A percentile compares a stretch with the other conserved stretches of the same genome.
Conservation (phyloP, 2,113 vertebrate species). For the Eonycteris spelaea region DNA sequence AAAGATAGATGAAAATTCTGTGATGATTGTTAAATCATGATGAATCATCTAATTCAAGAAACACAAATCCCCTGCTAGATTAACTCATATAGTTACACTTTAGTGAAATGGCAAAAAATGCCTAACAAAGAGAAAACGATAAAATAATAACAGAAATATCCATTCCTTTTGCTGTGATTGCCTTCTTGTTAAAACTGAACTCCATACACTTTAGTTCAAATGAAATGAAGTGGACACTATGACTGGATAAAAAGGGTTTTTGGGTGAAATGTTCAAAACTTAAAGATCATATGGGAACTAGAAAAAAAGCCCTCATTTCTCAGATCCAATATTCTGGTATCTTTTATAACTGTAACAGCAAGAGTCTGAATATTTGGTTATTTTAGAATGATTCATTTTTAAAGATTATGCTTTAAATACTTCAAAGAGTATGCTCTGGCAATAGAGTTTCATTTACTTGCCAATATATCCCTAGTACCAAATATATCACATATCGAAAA, state of each 20-base stretch:
- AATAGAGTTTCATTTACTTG: slow-evolving; percentile 27
- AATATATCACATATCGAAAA: neutral
- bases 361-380: neutral
- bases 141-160: slow-evolving; percentile 27
- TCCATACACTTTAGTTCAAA: neutral
- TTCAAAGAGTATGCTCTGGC: slow-evolving; percentile 21
- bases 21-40: neutral
- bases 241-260: neutral
- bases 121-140: neutral
- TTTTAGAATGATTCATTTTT: slow-evolving; percentile 8
- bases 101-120: neutral
- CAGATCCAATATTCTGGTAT: neutral
- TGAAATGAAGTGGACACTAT: neutral
- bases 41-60: slow-evolving; percentile 3
- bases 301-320: neutral
- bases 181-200: slow-evolving; percentile 6
- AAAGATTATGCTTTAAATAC: slow-evolving; percentile 20
- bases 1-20: neutral
- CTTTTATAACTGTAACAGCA: neutral
- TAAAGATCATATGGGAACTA: neutral
- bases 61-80: neutral
- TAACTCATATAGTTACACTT: neutral
- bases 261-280: neutral
- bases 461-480: neutral
- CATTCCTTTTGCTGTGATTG: neutral